Base-by-base conservation (phyloP, 2,888 invertebrate genomes). In the Aleiodes testaceus region DNA sequence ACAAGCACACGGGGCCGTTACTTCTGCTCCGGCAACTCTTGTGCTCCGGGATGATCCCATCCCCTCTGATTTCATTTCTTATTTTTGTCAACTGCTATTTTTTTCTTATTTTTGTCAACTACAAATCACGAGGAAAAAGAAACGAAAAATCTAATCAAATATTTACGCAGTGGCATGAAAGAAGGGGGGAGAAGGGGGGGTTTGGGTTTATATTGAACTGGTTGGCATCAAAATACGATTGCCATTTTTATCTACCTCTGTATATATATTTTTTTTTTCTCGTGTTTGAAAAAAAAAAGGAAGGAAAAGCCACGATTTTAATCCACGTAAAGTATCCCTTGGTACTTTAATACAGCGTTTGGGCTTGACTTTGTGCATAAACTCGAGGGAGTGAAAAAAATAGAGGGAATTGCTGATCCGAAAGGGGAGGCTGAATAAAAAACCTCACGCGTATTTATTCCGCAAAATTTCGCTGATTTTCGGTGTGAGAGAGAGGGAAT, bases 161-260 rank as follows among this genome's bases (percentile, higher is more conserved):
- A 66, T 22, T 44, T 16, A 45, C 16, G 64, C 53, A 50, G 67
- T 68, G 63, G 67, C 69, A 64, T 50, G 66, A 69, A 71, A 72
- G 49, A 69, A 72, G 64, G 64, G 73, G 64, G 64, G 50, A 72
- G 59, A 66, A 64, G 63, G 65, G 49, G 70, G 67, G 49, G 55
- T 4, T 30, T 6, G 30, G 14, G 53, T 4, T 14, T 55, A 14
- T 55, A 22, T 20, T 26, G 30, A 22, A 42, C 42, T 55, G 69
- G 66, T 70, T 72, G 45, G 72, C 69, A 84, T 85, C 82, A 83
- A 85, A 82, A 79, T 82, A 82, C 85, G 82, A 85, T 85, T 84
- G 82, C 82, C 80, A 84, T 84, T 85, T 85, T 85, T 82, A 84
- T 84, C 83, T 74, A 42, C 44, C 11, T 20, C 61, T 69, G 44